Evolutionary conservation across 1,140 invertebrate genomes (phyloP).

Genomic region (Nasonia longicornis): DNA sequence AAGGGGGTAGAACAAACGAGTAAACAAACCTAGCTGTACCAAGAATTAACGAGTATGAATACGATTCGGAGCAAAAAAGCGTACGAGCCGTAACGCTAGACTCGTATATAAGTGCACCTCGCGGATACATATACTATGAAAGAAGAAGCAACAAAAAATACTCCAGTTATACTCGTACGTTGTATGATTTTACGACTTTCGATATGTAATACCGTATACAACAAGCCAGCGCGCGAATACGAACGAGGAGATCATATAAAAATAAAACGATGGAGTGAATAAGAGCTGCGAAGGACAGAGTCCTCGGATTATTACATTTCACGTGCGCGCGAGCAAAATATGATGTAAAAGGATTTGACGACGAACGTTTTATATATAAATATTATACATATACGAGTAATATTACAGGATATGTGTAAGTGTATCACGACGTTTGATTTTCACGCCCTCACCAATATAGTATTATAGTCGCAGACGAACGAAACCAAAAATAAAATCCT

Average conservation of each 20-base stretch:
- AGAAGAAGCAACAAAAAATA: conserved; percentile 40
- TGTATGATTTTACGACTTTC: conserved; percentile 29
- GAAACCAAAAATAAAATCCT: neutral
- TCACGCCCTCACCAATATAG: conserved; percentile 47
- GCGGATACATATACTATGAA: conserved; percentile 50
- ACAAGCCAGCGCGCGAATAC: neutral
- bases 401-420: conserved; percentile 44
- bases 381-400: conserved; percentile 20
- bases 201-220: neutral
- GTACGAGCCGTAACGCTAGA: neutral
- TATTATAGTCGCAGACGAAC: neutral
- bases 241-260: neutral
- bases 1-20: neutral
- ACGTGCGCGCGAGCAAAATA: neutral
- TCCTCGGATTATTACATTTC: too few relatives aligned
- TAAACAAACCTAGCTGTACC: neutral
- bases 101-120: conserved; percentile 50
- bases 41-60: too few relatives aligned
- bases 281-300: neutral
- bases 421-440: conserved; percentile 56
- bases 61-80: too few relatives aligned
- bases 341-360: conserved; percentile 54
- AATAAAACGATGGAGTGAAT: neutral
- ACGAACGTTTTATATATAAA: conserved; percentile 55
- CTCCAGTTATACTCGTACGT: neutral